These are phyloP conservation scores for Psittacula echo DNA, from an alignment of 2,797 vertebrate genomes.

Conservation along the genomic window DNA sequence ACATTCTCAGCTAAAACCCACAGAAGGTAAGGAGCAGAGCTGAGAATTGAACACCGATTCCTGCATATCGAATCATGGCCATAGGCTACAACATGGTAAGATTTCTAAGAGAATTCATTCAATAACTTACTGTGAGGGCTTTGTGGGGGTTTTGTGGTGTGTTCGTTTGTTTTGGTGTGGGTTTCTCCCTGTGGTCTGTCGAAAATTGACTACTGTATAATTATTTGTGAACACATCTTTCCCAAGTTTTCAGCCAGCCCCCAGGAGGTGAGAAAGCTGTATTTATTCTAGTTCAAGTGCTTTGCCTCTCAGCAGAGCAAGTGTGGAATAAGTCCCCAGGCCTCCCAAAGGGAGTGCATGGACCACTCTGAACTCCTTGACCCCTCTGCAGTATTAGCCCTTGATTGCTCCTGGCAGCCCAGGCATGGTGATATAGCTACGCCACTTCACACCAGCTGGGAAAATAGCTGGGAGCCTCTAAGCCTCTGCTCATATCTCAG, in stretches of 20 bases:
- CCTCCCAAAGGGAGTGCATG: neutral
- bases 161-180: neutral
- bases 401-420: neutral
- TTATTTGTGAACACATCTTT: constrained; percentile 3
- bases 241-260: neutral
- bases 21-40: neutral
- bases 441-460: neutral
- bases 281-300: constrained; percentile 7
- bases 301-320: neutral
- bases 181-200: neutral
- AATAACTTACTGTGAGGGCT: neutral
- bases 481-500: neutral
- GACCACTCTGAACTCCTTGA: neutral
- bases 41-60: neutral
- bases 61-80: neutral
- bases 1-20: neutral
- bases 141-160: neutral
- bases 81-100: neutral
- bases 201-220: constrained; percentile 14
- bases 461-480: constrained; percentile 2
- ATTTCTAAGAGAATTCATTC: neutral
- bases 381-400: neutral
- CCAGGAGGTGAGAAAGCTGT: neutral
- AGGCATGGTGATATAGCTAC: neutral
- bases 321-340: neutral